Base-by-base conservation (phyloP, 2,888 invertebrate genomes). In the Coecobrya sp. region DNA sequence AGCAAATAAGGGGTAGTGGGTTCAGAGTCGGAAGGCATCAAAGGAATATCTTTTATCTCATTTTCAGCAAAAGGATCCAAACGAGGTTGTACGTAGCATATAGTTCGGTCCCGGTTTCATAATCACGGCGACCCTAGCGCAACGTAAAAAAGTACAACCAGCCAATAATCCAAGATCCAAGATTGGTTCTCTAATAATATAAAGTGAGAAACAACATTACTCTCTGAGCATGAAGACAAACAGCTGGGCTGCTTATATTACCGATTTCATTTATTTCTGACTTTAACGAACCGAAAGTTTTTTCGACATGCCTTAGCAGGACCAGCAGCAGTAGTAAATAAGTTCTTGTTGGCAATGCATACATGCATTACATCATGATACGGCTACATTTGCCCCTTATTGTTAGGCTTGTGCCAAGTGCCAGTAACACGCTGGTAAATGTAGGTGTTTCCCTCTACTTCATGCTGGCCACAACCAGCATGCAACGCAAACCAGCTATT, bases 251-350 rank as follows among this genome's bases (percentile, higher is more conserved):
- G n/a, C 81, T 79, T 79, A 4, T 62, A 36, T 30, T 62, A 84
- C n/a, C 22, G 19, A 62, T 49, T 68, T 27, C 68, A 85, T 85
- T 68, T 68, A 85, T 85, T 85, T n/a, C 68, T 7, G 25, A 68
- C 85, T 85, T 68, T 62, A 68, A 25, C 68, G 62, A 68, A 85
- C 45, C 27, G 85, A 85, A 85, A 85, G 85, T 68, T 85, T 79
- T 85, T 85, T 68, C 49, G 68, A 42, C 65, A 45, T 42, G 42
- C 42, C 16, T 4, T 59, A 19, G 19, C 59, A 59, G n/a, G n/a
- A n/a, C n/a, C n/a, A n/a, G n/a, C 19, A 2, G 52, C 52, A 52
- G n/a, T 2, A 55, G 19, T n/a, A 55, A 16, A 55, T 55, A 16
- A n/a, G 27, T 55, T 27, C 81, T 27, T 81, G 49, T 10, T 49